A percentile compares a stretch with the other conserved stretches of the same genome.
Conservation (phyloP, 2,888 invertebrate genomes). For the Meiosimyza platycephala region DNA sequence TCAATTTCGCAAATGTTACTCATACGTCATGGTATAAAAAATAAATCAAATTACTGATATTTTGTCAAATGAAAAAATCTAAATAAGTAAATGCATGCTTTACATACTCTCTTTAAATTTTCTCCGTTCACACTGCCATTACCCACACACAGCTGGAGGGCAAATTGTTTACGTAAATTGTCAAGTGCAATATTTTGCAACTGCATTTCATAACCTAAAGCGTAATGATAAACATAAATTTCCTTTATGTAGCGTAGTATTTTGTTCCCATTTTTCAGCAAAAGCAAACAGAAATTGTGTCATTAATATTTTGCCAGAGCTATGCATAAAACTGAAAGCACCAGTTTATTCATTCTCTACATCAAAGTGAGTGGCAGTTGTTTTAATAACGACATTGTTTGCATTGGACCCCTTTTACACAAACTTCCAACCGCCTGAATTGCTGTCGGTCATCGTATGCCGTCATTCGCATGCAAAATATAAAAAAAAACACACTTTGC, state of each 20-base stretch:
- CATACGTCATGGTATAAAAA: too few relatives aligned
- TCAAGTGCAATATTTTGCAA: too few relatives aligned
- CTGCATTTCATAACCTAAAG: constrained; percentile 1
- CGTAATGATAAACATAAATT: constrained; percentile 6
- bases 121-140: too few relatives aligned
- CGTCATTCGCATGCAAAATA: constrained; percentile 10
- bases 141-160: too few relatives aligned
- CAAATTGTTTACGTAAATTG: too few relatives aligned
- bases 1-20: too few relatives aligned
- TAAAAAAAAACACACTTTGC: background rate
- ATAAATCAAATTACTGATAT: too few relatives aligned
- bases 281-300: constrained; percentile 1
- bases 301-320: background rate
- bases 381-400: constrained; percentile 7
- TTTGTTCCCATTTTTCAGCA: constrained; percentile 4
- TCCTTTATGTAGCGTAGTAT: constrained; percentile 4
- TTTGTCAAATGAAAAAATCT: too few relatives aligned
- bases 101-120: too few relatives aligned
- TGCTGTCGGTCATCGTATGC: background rate
- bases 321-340: background rate
- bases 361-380: constrained; percentile 26
- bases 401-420: background rate
- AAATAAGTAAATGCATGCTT: too few relatives aligned
- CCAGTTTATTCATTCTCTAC: background rate
- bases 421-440: background rate